These are phyloP conservation scores for Kryptolebias marmoratus DNA, from an alignment of 2,113 vertebrate species.

Conservation along the genomic window DNA sequence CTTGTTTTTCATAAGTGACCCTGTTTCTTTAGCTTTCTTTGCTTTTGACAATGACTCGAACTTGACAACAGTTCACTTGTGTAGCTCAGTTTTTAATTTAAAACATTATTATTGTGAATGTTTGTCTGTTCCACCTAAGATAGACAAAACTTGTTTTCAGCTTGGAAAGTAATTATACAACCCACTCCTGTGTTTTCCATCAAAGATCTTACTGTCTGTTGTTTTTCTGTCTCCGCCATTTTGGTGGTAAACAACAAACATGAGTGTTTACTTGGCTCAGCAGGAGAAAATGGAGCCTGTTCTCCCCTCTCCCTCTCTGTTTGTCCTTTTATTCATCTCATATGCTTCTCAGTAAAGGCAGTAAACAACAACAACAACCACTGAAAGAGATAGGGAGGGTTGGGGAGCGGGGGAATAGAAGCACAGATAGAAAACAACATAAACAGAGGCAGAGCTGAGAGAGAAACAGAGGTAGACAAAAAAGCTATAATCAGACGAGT, in stretches of 20 bases:
- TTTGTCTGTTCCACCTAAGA: background rate
- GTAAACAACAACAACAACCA: conserved; percentile 80
- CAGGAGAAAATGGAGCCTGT: conserved; percentile 69
- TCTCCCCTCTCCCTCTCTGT: conserved; percentile 5
- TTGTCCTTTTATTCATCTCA: conserved; percentile 48
- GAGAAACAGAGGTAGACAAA: conserved; percentile 58
- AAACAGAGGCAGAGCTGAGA: conserved; percentile 50
- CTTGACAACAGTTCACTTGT: conserved; percentile 7
- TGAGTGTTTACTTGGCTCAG: conserved; percentile 66
- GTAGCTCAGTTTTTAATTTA: conserved; percentile 1
- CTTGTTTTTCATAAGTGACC: background rate
- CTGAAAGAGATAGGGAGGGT: conserved; percentile 39
- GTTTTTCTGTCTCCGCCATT: conserved; percentile 62
- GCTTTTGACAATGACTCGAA: background rate
- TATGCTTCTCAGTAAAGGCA: conserved; percentile 61
- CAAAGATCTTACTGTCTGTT: conserved; percentile 35
- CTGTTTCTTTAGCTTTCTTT: background rate
- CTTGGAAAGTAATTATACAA: conserved; percentile 29
- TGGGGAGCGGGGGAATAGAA: conserved; percentile 54
- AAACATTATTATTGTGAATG: conserved; percentile 1
- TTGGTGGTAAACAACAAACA: conserved; percentile 73
- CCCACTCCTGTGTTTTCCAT: conserved; percentile 39
- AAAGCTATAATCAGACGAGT: conserved; percentile 55
- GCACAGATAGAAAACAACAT: conserved; percentile 54
- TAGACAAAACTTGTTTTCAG: conserved; percentile 37